These are phyloP conservation scores for Ridgeia piscesae DNA, from an alignment of 1,140 invertebrate species.

Conservation along the genomic window DNA sequence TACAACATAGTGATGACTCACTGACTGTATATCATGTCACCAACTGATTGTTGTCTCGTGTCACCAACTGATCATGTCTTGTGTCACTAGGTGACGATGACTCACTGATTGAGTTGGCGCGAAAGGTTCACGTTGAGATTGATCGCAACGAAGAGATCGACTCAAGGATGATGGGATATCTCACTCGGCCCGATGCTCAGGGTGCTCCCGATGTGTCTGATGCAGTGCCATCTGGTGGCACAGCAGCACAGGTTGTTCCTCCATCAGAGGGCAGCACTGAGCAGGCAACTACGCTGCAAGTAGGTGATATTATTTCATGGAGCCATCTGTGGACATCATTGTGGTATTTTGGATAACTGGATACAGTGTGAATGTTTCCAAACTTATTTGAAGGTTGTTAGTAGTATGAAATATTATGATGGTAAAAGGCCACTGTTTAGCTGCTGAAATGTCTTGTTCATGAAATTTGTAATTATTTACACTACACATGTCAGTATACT, in stretches of 20 bases:
- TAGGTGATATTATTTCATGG: not conserved
- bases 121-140: slow-evolving; percentile 5
- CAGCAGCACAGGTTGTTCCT: not conserved
- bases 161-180: slow-evolving; percentile 1
- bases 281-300: not conserved
- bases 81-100: slow-evolving; percentile 9
- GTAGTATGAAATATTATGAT: not conserved
- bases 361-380: not conserved
- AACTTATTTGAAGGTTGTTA: not conserved
- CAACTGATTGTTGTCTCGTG: too few species aligned
- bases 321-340: not conserved
- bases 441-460: not conserved
- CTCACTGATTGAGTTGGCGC: not conserved
- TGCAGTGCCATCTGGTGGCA: not conserved
- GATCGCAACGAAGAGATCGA: slow-evolving; percentile 6
- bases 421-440: not conserved
- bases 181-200: not conserved
- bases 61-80: not conserved
- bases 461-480: not conserved
- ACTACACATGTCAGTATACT: not conserved
- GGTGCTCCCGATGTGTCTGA: not conserved
- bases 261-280: not conserved
- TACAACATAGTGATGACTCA: too few species aligned
- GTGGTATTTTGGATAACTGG: not conserved
- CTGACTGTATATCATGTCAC: too few species aligned